A percentile compares a stretch with the other conserved stretches of the same genome.
Evolutionary conservation across 2,797 vertebrate species (phyloP).

Genomic region (Arremon aurantiirostris): DNA sequence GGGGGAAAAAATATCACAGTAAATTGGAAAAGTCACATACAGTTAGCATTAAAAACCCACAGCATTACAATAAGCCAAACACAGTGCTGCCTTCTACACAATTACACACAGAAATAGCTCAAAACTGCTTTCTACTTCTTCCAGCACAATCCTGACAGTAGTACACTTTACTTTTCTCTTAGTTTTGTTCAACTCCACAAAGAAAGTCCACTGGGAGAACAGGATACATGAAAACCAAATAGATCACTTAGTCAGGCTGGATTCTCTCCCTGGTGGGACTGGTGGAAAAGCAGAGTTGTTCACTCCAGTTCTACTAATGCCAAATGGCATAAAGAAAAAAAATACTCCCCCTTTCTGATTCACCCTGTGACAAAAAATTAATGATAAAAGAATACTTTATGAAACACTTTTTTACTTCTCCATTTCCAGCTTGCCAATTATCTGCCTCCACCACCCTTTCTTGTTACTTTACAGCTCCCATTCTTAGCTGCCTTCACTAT

Average conservation of each 20-base stretch:
- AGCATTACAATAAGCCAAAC: neutral
- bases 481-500: neutral
- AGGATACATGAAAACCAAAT: neutral
- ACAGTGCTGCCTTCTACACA: neutral
- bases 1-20: accelerated
- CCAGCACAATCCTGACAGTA: neutral
- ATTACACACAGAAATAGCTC: neutral
- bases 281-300: neutral
- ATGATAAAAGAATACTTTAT: neutral
- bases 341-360: neutral
- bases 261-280: neutral
- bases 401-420: neutral
- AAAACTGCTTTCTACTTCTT: neutral
- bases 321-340: neutral
- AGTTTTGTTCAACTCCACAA: neutral
- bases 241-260: neutral
- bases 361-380: neutral
- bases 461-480: neutral
- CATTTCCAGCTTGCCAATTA: neutral
- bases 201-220: neutral
- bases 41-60: neutral
- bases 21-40: neutral
- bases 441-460: neutral
- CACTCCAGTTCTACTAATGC: neutral
- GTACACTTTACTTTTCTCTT: neutral